Evolutionary conservation across 2,113 vertebrate genomes (phyloP), one percentile per base, ranked within the genome.

Genomic region (Lepisosteus oculatus): DNA sequence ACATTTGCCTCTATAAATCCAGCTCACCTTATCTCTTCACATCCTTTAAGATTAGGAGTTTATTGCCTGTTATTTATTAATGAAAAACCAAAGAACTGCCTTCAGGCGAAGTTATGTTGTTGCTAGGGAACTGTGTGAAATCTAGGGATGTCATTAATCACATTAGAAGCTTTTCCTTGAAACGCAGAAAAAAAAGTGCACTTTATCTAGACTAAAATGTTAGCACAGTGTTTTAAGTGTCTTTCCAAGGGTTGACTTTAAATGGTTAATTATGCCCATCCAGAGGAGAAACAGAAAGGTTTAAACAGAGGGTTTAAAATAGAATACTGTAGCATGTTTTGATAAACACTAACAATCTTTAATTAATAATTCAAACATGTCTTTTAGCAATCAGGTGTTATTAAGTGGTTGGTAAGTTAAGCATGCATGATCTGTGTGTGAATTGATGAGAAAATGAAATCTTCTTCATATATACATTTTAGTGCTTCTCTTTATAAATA

Each of bases 11-110:
- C 79, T 76, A 71, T 61, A 78, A 79, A 79, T 68, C 76, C 75
- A 57, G 55, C 61, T 17, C 79, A 44, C 74, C 74, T 68, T 55
- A 74, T 17, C 68, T 77, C 70, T 63, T 80, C 70, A 72, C 72
- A 77, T 74, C 81, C 78, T 77, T 62, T 69, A 80, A 80, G 11
- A 79, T 76, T 73, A 74, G 68, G 43, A 84, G 81, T 88, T 86
- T 87, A 83, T 85, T 72, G 74, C 41, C 57, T 45, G 65, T 85
- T 83, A 81, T 85, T 86, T 85, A 85, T 86, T 83, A 85, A 83
- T 75, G 77, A 77, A 67, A 73, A 77, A 79, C 83, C 76, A 82
- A 85, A 82, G 77, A 55, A 66, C 55, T 74, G 75, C 65, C 75
- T 74, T 71, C 74, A 77, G 79, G 80, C 63, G 77, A 74, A 68